Evolutionary conservation across 2,797 vertebrate species (phyloP), one percentile per base, ranked within the genome.

Genomic region (Hozukius guyotensis): DNA sequence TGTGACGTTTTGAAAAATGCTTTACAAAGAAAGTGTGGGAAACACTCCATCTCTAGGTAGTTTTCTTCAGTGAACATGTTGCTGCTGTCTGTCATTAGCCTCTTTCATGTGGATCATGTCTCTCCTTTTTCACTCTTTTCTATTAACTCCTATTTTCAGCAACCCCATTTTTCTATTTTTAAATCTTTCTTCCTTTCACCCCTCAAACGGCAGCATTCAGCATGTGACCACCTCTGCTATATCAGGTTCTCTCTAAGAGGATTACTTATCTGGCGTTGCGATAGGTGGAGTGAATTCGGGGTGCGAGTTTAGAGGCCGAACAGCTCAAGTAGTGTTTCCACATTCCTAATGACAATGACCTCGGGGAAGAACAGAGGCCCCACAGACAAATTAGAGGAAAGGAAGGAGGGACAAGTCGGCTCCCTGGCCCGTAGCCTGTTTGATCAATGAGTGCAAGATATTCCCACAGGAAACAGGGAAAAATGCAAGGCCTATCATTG

Each of bases 171-270:
- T 62, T 52, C 56, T 22, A 32, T 61, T 57, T 6, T 27, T 13
- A 6, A 11, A 67, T 25, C 66, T 74, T 29, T 66, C 25, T 22
- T 22, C 53, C 29, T 63, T 80, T 81, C 46, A 42, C 25, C 32
- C 61, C 49, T 24, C 59, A 46, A 69, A 25, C 59, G 62, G 46
- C 64, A 18, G 2, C 59, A 36, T 32, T 42, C 27, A 63, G 42
- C 71, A 34, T 75, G 57, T 73, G 31, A 79, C 80, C 71, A 25
- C 63, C 63, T 78, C 64, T 52, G n/a, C 82, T 64, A 5, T 78
- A 84, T 88, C 74, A 75, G 65, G 61, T 85, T 88, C 55, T 66
- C 60, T 56, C 38, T 84, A 85, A 87, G 78, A 91, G 79, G 87
- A 85, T 90, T 91, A 78, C 70, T 82, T 78, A 53, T 64, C 29